phyloP scores from a whole-genome alignment of 2,797 vertebrate species.

The Lates japonicus region DNA sequence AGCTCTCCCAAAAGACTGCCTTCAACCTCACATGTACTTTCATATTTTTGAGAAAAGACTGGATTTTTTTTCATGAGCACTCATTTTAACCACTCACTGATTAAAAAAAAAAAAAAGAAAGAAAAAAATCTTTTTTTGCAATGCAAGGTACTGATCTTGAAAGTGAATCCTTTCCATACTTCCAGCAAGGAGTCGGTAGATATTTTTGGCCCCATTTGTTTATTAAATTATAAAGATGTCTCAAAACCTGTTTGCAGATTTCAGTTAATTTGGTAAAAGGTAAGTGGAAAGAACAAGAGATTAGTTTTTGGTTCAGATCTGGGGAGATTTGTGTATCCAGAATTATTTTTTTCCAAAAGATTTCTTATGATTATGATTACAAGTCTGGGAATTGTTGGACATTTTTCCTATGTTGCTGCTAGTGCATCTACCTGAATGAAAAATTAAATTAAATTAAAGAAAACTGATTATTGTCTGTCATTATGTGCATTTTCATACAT shows the following conservation, averaged over 20 bases:
- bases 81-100: background rate
- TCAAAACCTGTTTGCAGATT: background rate
- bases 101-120: too few species aligned
- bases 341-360: background rate
- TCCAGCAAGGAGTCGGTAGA: background rate
- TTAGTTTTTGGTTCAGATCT: background rate
- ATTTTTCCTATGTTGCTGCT: too few species aligned
- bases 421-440: background rate
- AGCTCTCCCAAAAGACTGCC: background rate
- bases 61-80: background rate
- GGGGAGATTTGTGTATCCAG: too few species aligned
- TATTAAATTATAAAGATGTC: background rate
- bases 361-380: background rate
- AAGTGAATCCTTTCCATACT: background rate
- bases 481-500: background rate
- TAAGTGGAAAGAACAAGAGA: too few species aligned
- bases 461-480: background rate
- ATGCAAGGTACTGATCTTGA: background rate
- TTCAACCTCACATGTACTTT: background rate
- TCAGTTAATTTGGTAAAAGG: background rate
- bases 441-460: background rate
- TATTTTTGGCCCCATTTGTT: too few species aligned
- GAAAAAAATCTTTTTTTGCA: background rate
- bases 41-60: background rate
- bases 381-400: background rate